A percentile compares a stretch with the other conserved stretches of the same genome.
These are phyloP conservation scores for Hybognathus amarus DNA, from an alignment of 2,797 vertebrate species.

Conservation along the genomic window DNA sequence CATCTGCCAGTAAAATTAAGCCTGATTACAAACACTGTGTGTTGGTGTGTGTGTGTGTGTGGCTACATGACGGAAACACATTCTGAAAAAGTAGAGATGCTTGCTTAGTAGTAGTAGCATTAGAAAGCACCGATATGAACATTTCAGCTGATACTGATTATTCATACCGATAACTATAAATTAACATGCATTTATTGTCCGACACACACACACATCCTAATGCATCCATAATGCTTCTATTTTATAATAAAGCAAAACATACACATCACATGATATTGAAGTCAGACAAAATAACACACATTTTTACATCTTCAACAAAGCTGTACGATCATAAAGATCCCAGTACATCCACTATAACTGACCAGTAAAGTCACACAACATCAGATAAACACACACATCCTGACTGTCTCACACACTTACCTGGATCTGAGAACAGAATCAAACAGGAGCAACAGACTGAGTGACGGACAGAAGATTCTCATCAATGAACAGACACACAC, in stretches of 20 bases:
- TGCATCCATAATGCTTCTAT: background rate
- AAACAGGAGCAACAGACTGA: conserved; percentile 36
- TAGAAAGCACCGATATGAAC: background rate
- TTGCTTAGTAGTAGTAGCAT: background rate
- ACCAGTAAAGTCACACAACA: background rate
- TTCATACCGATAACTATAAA: too few relatives aligned
- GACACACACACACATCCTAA: too few relatives aligned
- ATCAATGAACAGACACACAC: conserved; percentile 40
- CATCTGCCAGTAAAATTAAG: conserved; percentile 5
- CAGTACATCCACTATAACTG: background rate
- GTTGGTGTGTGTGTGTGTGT: background rate
- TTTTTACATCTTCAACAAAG: background rate
- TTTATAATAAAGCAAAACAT: background rate
- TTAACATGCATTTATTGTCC: too few relatives aligned
- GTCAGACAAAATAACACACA: background rate
- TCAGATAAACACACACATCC: background rate
- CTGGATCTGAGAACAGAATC: conserved; percentile 1
- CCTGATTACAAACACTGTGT: conserved; percentile 7
- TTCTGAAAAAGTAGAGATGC: background rate
- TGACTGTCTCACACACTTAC: conserved; percentile 15
- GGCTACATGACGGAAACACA: background rate
- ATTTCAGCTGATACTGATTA: too few relatives aligned
- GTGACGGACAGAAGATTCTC: conserved; percentile 53
- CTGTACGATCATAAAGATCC: too few relatives aligned
- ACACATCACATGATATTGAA: background rate